Conservation (phyloP, 2,888 invertebrate species). For the Noctua pronuba region DNA sequence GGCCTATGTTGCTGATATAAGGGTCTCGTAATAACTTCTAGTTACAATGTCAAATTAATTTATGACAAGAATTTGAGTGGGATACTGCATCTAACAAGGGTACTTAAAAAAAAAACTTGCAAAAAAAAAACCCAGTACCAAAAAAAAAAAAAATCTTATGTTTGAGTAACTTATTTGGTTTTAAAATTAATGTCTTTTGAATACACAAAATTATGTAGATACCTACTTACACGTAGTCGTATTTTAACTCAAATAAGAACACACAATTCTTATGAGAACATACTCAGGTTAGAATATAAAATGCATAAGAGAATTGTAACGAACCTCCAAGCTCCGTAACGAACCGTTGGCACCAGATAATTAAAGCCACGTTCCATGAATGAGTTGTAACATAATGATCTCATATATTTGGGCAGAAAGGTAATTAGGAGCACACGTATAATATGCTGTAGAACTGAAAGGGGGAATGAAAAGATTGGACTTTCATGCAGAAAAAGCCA, state of each 20-base stretch:
- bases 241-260: neutral
- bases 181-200: no score
- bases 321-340: neutral
- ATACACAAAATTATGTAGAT: neutral
- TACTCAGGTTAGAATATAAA: neutral
- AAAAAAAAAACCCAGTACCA: no score
- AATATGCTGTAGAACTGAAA: neutral
- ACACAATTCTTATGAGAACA: neutral
- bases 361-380: slow-evolving; percentile 14
- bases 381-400: slow-evolving; percentile 2
- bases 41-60: no score
- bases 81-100: no score
- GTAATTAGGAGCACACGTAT: neutral
- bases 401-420: slow-evolving; percentile 6
- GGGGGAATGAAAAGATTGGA: neutral
- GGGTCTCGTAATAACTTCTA: no score
- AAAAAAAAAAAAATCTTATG: neutral
- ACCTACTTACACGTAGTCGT: neutral
- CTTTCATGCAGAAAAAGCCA: neutral
- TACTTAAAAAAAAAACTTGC: no score
- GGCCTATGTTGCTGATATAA: no score
- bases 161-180: no score
- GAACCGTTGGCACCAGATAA: neutral
- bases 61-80: no score
- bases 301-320: neutral